Base-by-base conservation (phyloP, 1,140 invertebrate species). In the Drosophila erecta region DNA sequence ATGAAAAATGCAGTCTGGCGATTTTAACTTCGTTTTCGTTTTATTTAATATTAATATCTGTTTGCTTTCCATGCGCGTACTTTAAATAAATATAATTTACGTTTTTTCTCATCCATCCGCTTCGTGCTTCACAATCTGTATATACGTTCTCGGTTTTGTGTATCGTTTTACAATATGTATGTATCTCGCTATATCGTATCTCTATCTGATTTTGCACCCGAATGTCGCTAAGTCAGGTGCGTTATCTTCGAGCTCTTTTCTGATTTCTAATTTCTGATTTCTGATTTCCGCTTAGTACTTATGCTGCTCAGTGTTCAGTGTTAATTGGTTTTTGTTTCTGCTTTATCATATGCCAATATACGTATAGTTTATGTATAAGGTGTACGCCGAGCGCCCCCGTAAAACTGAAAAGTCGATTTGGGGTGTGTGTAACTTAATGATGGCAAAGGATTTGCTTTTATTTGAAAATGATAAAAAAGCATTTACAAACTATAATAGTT, bases 11-110 rank as follows among this genome's bases (percentile, higher is more conserved):
- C 61, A 35, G 10, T 22, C 12, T 44, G 17, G 38, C 41, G 33
- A 50, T 40, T 83, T 79, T 79, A 87, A 89, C 76, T 87, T 87
- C 73, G 71, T 73, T 89, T 87, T 84, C 62, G 67, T 89, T 89
- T 89, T 89, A 89, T 89, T 89, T 89, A 89, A 89, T 89, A 89
- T 89, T 89, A 89, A 89, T 89, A 89, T 89, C 79, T 89, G 75
- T 77, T 89, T 89, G 84, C 84, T 89, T 89, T 89, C 80, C 87
- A 89, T 89, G 81, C 83, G 83, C 83, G 76, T 87, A 87, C 84
- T 79, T 89, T 89, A 89, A 89, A 89, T 89, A 89, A 89, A 89
- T 89, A 89, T 89, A 89, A 89, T 89, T 89, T 84, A 84, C 80
- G 72, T 76, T 83, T 85, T 78, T 70, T 62, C 51, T 73, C 33